phyloP scores from a whole-genome alignment of 2,113 vertebrate species.

The Sus scrofa region T2T-Sscrofa CM000820.6:17468001-17468500 shows the following conservation, averaged over 20 bases:
- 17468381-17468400: neutral
- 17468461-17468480: conserved; percentile 14
- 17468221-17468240: neutral
- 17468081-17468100: neutral
- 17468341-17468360: neutral
- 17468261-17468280: neutral
- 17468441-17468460: neutral
- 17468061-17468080: neutral
- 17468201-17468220: neutral
- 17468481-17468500: neutral
- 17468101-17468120: neutral
- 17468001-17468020: neutral
- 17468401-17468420: conserved; percentile 42
- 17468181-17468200: neutral
- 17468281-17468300: neutral
- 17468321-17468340: neutral
- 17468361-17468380: neutral
- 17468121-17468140: neutral
- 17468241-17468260: neutral
- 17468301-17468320: neutral
- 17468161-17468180: neutral
- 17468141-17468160: neutral
- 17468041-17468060: neutral
- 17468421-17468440: neutral
- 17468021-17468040: neutral